Evolutionary conservation across 2,113 vertebrate genomes (phyloP), one percentile per base, ranked within the genome.

Genomic region (Gorsachius goisagi): DNA sequence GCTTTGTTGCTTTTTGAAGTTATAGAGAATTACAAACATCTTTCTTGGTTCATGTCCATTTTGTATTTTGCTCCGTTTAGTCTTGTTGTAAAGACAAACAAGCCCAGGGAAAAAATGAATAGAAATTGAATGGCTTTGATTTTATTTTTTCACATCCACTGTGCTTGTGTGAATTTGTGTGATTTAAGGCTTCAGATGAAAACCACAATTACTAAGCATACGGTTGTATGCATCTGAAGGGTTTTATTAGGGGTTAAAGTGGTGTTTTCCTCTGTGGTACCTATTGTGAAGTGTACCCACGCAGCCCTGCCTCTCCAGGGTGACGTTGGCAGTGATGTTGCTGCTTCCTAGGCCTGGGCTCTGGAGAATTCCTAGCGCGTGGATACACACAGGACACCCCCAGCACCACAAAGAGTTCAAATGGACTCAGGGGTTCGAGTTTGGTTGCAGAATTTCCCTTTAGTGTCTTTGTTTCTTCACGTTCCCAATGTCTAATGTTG

Each of bases 1-100:
- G 75, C 44, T 93, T 49, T 23, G 0, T 22, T 84, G 85, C 73
- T 77, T 88, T 92, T 68, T 84, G 86, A 78, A 94, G 56, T 56
- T 56, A 27, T 21, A 58, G 18, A 41, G 44, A 60, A 44, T 69
- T 30, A 27, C 1, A 75, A 35, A 33, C 30, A 6, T 41, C 3
- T 1, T n/a, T 45, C 64, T 53, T 35, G 9, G 17, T 55, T 59
- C 67, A 5, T 52, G 72, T 71, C 79, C 41, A 1, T 6, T 75
- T 81, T 68, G 1, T 30, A 9, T 72, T 93, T 90, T 56, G 15
- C 33, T 84, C 68, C 45, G 18, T 52, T 76, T 44, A 53, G 3
- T 44, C 23, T 1, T 24, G 27, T 75, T 37, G 18, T 56, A 39
- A 71, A 89, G 62, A 78, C 59, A 35, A 88, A 35, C 33, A 76